Evolutionary conservation across 2,797 vertebrate genomes (phyloP), one percentile per base, ranked within the genome.

Genomic region (Austrolebias charrua): DNA sequence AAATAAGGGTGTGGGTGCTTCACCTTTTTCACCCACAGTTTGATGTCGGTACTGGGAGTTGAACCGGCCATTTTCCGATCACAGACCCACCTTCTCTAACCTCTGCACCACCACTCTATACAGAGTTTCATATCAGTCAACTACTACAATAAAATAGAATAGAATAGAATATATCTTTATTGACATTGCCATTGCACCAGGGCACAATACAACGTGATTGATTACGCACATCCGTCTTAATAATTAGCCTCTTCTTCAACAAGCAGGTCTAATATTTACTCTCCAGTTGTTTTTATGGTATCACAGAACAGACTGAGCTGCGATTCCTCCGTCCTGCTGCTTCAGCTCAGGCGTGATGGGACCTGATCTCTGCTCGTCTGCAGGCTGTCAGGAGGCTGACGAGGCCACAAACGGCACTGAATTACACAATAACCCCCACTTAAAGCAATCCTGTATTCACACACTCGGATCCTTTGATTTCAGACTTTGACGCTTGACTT

Each of bases 281-380:
- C 60, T 38, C 51, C 70, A 14, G 19, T 54, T 73, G 72, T 67
- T 77, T 89, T 81, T 78, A 84, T 86, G 66, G 82, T 79, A 84
- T 88, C 80, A 70, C 77, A 70, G 78, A 75, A 75, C 75, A 70
- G 44, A 68, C 75, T 46, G 24, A 60, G 75, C 66, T 78, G 84
- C 7, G 78, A 78, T 76, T 82, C 65, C 73, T 68, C 68, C 65
- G 66, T 62, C 73, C 73, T 90, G 84, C 88, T 90, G 87, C 88
- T 88, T 90, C 83, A 87, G 84, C 83, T 80, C 78, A 80, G 84
- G 85, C 90, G 89, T 90, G 90, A 90, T 62, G 74, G 83, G 83
- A 86, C 88, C 89, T 86, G 90, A 90, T 88, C 88, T 80, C 72
- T 75, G 56, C 75, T 56, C 73, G 74, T 68, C 79, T 74, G 50